These are phyloP conservation scores for Prenolepis imparis DNA, from an alignment of 2,888 invertebrate genomes.

Conservation along the genomic window DNA sequence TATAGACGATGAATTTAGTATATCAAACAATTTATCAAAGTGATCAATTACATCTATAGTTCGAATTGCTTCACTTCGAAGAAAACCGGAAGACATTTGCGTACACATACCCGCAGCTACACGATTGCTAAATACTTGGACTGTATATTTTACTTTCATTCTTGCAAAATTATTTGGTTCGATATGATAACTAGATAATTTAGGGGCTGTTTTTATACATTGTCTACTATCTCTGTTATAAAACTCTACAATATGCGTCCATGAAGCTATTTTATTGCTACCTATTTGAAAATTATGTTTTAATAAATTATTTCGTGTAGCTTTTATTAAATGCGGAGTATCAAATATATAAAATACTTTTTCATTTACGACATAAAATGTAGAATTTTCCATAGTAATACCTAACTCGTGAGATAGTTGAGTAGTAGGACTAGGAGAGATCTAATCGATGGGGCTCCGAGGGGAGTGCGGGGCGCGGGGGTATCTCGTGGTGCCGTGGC, in stretches of 20 bases:
- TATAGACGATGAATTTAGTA: not conserved
- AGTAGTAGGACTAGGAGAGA: too few relatives aligned
- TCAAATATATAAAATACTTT: not conserved
- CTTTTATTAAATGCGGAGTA: not conserved
- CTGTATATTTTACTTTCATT: not conserved
- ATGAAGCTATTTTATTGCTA: not conserved
- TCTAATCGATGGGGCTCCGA: too few relatives aligned
- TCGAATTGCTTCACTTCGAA: not conserved
- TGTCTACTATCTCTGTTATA: not conserved
- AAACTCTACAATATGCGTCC: not conserved
- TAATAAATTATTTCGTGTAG: not conserved
- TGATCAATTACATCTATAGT: not conserved
- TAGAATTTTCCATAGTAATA: not conserved
- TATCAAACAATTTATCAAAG: conserved; percentile 6
- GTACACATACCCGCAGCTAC: not conserved
- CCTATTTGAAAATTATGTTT: not conserved
- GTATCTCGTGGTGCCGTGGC: too few relatives aligned
- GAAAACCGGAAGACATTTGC: not conserved
- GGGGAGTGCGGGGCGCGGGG: too few relatives aligned
- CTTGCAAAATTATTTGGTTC: not conserved
- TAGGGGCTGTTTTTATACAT: not conserved
- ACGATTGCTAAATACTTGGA: not conserved
- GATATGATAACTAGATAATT: not conserved
- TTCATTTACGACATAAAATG: not conserved
- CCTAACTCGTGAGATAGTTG: not conserved